phyloP scores from a whole-genome alignment of 2,797 vertebrate genomes.

The Linurgus olivaceus region DNA sequence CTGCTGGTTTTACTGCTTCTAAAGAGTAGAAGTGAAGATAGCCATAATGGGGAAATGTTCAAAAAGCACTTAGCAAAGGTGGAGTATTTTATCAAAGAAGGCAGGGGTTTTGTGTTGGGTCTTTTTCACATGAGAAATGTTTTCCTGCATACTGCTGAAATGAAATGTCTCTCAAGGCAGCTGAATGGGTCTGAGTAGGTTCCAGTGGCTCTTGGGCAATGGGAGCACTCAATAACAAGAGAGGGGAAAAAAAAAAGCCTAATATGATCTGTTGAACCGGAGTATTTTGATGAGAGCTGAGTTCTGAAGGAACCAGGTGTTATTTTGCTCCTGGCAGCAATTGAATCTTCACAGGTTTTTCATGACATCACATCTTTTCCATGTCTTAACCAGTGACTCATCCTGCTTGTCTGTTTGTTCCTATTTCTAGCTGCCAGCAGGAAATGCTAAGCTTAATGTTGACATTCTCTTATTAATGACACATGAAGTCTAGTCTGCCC shows the following conservation, averaged over 20 bases:
- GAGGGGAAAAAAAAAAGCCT: not conserved
- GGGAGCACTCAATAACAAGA: not conserved
- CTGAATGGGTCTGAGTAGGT: not conserved
- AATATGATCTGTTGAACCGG: not conserved
- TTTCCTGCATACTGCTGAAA: not conserved
- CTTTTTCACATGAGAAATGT: not conserved
- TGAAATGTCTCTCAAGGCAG: not conserved
- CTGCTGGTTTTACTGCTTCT: not conserved
- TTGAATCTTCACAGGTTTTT: slow-evolving; percentile 59
- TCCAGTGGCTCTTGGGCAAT: not conserved
- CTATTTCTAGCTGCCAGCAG: slow-evolving; percentile 73
- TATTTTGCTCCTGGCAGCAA: slow-evolving; percentile 59
- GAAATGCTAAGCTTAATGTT: slow-evolving; percentile 53
- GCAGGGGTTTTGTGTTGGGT: not conserved
- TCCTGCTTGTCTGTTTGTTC: slow-evolving; percentile 63
- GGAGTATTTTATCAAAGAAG: not conserved
- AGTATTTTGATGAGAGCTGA: slow-evolving; percentile 26
- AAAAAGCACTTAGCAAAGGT: not conserved
- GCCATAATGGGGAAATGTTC: not conserved
- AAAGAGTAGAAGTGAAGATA: not conserved
- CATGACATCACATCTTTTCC: slow-evolving; percentile 60
- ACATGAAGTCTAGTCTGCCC: not conserved
- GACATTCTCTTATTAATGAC: slow-evolving; percentile 16
- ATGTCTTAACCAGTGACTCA: slow-evolving; percentile 73
- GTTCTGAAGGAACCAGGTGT: slow-evolving; percentile 36